These are phyloP conservation scores for Zoanthus solanderi DNA, from an alignment of 92 coral and sea anemone species.

Conservation along the genomic window DNA sequence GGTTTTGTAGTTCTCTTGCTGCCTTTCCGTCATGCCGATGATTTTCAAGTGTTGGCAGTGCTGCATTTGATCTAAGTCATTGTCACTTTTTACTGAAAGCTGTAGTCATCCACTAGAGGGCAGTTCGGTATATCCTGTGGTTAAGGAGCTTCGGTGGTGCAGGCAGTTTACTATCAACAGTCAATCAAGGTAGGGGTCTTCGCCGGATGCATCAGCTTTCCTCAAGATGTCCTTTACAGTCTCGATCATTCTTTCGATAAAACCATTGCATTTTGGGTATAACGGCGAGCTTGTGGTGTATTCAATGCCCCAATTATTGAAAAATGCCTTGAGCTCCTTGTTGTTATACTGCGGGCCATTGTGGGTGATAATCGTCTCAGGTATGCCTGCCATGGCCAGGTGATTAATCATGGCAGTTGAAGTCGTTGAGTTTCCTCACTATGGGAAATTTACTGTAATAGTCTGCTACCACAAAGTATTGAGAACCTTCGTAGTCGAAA, in stretches of 20 bases:
- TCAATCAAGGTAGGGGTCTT: constrained; percentile 19
- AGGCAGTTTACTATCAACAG: constrained; percentile 50
- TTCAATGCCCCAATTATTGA: constrained; percentile 44
- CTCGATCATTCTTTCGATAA: constrained; percentile 48
- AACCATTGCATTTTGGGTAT: constrained; percentile 59
- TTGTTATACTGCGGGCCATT: constrained; percentile 62
- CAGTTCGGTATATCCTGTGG: constrained; percentile 56
- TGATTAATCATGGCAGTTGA: constrained; percentile 49
- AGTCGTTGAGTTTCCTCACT: constrained; percentile 54
- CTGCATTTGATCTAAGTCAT: constrained; percentile 51
- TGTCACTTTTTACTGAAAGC: constrained; percentile 33
- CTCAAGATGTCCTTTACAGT: constrained; percentile 51
- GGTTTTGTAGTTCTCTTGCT: constrained; percentile 40
- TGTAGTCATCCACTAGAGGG: constrained; percentile 5
- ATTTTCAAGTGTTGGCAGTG: constrained; percentile 39
- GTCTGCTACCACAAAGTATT: constrained; percentile 43
- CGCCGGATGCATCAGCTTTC: constrained; percentile 30
- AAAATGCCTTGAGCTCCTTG: constrained; percentile 56
- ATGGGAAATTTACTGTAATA: constrained; percentile 63
- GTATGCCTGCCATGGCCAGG: constrained; percentile 54
- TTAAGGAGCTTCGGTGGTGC: constrained; percentile 56
- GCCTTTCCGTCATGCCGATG: constrained; percentile 46
- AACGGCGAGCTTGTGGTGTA: constrained; percentile 64
- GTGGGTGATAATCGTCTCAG: constrained; percentile 48
- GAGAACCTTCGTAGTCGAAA: constrained; percentile 2